phyloP scores from a whole-genome alignment of 2,797 vertebrate genomes.

The Adelosebastes latens region DNA sequence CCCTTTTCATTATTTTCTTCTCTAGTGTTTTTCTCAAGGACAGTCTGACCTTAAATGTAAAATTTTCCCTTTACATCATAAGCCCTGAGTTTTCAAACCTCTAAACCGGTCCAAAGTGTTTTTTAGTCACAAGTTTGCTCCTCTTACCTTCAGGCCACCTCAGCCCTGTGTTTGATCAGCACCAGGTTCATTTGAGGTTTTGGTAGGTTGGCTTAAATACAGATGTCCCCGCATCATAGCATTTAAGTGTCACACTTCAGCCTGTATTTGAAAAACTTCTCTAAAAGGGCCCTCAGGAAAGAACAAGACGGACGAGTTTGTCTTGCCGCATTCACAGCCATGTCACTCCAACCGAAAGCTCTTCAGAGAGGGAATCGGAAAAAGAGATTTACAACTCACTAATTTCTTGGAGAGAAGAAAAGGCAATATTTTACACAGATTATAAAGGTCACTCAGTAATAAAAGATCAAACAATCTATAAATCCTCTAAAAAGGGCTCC shows the following conservation, averaged over 20 bases:
- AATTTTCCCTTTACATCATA: not conserved
- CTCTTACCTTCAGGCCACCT: conserved; percentile 12
- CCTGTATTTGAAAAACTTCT: conserved; percentile 12
- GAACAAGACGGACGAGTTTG: conserved; percentile 20
- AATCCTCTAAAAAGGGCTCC: not conserved
- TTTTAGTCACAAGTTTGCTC: not conserved
- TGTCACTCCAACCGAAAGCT: conserved; percentile 28
- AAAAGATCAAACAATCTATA: conserved; percentile 37
- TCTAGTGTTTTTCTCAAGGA: not conserved
- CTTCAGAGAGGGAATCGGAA: not conserved
- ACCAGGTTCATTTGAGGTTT: not conserved
- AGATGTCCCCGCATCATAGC: conserved; percentile 10
- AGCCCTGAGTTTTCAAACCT: not conserved
- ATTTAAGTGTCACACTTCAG: conserved; percentile 13
- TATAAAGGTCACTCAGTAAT: conserved; percentile 31
- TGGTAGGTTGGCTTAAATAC: conserved; percentile 10
- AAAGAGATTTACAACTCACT: not conserved
- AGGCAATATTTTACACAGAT: not conserved
- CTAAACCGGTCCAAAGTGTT: not conserved
- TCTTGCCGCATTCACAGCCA: conserved; percentile 4
- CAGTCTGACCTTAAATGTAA: not conserved
- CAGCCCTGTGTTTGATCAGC: conserved; percentile 1
- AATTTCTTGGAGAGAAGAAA: not conserved
- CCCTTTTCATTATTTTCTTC: too few species aligned
- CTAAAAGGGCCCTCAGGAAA: not conserved